A percentile compares a stretch with the other conserved stretches of the same genome.
phyloP scores from a whole-genome alignment of 2,113 vertebrate species.

The Corydoras maculifer region DNA sequence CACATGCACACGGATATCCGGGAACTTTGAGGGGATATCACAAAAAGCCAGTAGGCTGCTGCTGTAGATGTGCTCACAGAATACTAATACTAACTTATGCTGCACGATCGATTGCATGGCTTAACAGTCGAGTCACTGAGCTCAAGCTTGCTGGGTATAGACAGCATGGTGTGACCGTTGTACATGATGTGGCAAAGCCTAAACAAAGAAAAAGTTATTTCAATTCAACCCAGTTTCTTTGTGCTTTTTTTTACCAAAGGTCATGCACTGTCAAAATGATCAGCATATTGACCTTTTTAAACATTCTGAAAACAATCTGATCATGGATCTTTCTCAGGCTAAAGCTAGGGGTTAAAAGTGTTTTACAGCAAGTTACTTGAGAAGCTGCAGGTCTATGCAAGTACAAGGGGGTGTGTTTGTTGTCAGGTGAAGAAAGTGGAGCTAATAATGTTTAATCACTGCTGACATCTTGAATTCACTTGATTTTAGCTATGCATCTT shows the following conservation, averaged over 20 bases:
- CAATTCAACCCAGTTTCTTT: conserved; percentile 75
- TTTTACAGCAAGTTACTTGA: conserved; percentile 55
- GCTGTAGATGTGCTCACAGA: not conserved
- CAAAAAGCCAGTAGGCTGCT: not conserved
- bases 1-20: conserved; percentile 62
- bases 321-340: conserved; percentile 67
- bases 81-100: conserved; percentile 27
- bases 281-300: conserved; percentile 82
- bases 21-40: conserved; percentile 16
- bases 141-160: conserved; percentile 39
- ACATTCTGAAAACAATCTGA: conserved; percentile 74
- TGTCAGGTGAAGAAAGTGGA: conserved; percentile 43
- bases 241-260: conserved; percentile 66
- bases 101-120: conserved; percentile 62
- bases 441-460: conserved; percentile 39
- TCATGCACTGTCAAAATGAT: conserved; percentile 77
- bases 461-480: conserved; percentile 16
- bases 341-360: conserved; percentile 67
- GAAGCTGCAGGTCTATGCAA: conserved; percentile 52
- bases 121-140: conserved; percentile 71
- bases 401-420: conserved; percentile 51
- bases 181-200: conserved; percentile 73
- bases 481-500: not conserved
- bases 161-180: conserved; percentile 66
- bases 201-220: conserved; percentile 75